Evolutionary conservation across 2,113 vertebrate genomes (phyloP).

Genomic region (human): DNA sequence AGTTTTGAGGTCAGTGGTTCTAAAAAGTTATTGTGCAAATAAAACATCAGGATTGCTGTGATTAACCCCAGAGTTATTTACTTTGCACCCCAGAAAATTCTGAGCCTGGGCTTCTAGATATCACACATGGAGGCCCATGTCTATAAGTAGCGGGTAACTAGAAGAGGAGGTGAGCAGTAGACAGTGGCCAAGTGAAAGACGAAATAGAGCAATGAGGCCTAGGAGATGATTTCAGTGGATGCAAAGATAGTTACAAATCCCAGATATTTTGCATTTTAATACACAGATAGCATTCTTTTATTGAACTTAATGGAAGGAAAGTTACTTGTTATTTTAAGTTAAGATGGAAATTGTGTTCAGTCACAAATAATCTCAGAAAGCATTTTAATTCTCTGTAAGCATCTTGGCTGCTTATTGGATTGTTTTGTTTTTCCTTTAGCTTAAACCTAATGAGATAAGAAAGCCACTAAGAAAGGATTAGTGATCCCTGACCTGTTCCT

Average conservation of each 20-base stretch:
- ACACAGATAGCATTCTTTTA: not conserved
- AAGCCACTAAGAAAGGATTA: slow-evolving; percentile 73
- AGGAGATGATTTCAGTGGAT: not conserved
- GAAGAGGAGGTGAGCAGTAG: not conserved
- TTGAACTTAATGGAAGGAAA: not conserved
- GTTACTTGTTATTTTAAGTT: slow-evolving; percentile 43
- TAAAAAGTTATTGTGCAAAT: not conserved
- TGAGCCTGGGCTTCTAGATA: not conserved
- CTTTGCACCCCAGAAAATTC: not conserved
- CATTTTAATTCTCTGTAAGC: slow-evolving; percentile 68
- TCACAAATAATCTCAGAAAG: slow-evolving; percentile 61
- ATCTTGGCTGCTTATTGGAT: slow-evolving; percentile 62
- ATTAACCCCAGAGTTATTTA: not conserved
- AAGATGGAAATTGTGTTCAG: slow-evolving; percentile 45
- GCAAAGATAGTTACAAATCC: not conserved
- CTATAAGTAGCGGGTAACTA: not conserved
- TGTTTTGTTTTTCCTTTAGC: slow-evolving; percentile 77
- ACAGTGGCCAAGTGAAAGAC: not conserved
- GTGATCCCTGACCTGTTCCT: slow-evolving; percentile 72
- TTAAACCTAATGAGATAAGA: slow-evolving; percentile 77
- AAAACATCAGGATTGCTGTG: not conserved
- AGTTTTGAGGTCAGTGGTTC: not conserved
- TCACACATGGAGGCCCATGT: not conserved
- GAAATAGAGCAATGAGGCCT: accelerated
- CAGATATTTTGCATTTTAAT: slow-evolving; percentile 32